phyloP scores from a whole-genome alignment of 2,888 invertebrate genomes.

The Hirtodrosophila cameraria region DNA sequence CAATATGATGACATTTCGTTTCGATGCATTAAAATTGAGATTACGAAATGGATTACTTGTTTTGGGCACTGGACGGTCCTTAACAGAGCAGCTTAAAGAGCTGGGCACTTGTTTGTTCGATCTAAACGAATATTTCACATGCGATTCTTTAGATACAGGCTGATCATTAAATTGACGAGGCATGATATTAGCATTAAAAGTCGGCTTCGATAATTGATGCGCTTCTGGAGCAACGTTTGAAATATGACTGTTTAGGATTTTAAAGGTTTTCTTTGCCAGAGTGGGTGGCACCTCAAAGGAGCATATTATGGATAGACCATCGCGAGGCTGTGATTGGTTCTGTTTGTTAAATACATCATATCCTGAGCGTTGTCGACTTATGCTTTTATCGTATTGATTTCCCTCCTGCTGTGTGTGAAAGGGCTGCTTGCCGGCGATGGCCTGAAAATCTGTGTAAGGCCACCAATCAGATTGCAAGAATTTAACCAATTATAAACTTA shows the following conservation, averaged over 20 bases:
- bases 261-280: conserved; percentile 20
- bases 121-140: not conserved
- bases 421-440: conserved; percentile 9
- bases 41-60: conserved; percentile 30
- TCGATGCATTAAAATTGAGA: conserved; percentile 11
- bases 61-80: not conserved
- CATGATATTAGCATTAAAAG: not conserved
- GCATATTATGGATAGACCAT: conserved; percentile 13
- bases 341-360: not conserved
- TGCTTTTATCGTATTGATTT: not conserved
- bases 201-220: too few species aligned
- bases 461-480: conserved; percentile 35
- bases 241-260: conserved; percentile 33
- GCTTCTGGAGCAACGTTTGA: not conserved
- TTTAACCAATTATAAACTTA: conserved; percentile 25
- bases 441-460: conserved; percentile 47
- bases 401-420: not conserved
- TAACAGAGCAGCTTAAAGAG: not conserved
- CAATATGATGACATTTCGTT: conserved; percentile 42
- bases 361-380: not conserved
- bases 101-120: too few species aligned
- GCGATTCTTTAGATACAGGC: not conserved
- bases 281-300: conserved; percentile 30
- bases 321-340: not conserved
- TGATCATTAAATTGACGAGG: too few species aligned